Conservation (phyloP, 2,888 invertebrate genomes). For the Incurvaria masculella region DNA sequence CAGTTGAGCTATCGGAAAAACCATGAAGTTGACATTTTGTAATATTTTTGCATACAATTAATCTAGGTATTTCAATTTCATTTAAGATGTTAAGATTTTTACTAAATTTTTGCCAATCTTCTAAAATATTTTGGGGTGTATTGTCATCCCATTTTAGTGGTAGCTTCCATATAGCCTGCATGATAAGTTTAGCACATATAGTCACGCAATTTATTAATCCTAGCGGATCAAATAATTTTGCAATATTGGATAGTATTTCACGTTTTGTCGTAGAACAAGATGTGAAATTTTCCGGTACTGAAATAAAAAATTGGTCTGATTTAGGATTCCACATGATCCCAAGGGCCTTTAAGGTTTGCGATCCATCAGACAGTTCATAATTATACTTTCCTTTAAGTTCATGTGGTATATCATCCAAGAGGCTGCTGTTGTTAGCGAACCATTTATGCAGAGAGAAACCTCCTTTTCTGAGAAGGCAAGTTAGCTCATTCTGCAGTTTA, state of each 20-base stretch:
- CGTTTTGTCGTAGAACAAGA: not conserved
- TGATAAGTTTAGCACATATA: not conserved
- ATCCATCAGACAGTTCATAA: not conserved
- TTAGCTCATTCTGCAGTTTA: slow-evolving; percentile 15
- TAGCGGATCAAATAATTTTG: not conserved
- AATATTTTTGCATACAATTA: no score
- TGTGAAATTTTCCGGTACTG: not conserved
- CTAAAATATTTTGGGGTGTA: not conserved
- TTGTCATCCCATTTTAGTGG: not conserved
- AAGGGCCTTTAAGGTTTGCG: not conserved
- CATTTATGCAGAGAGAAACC: slow-evolving; percentile 24
- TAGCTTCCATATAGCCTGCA: not conserved
- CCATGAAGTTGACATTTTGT: no score
- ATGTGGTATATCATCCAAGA: no score
- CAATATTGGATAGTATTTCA: not conserved
- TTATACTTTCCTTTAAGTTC: not conserved
- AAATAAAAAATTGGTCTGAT: not conserved
- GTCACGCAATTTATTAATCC: no score
- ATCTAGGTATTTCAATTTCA: not conserved
- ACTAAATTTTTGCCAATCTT: not conserved
- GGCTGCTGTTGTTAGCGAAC: slow-evolving; percentile 4
- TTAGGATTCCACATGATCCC: not conserved
- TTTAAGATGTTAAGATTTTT: not conserved
- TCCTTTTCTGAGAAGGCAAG: slow-evolving; percentile 16
- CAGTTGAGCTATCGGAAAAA: not conserved